phyloP scores from a whole-genome alignment of 2,888 invertebrate genomes.

The Oxyscelio sp. region DNA sequence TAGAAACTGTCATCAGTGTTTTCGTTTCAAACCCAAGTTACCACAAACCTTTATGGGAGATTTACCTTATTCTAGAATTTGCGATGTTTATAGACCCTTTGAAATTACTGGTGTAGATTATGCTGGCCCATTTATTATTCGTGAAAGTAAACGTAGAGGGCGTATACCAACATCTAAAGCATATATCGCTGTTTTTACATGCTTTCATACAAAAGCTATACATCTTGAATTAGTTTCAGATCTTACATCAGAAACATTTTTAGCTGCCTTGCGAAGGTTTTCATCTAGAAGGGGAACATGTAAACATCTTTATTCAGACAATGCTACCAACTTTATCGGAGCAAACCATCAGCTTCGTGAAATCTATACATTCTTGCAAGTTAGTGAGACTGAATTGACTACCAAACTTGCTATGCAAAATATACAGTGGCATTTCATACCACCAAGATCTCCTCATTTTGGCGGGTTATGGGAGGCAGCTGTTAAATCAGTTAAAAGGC shows the following conservation, averaged over 20 bases:
- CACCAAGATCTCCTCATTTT: constrained; percentile 73
- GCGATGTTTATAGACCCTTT: constrained; percentile 33
- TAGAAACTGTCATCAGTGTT: constrained; percentile 46
- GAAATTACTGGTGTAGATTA: constrained; percentile 17
- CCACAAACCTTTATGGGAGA: constrained; percentile 49
- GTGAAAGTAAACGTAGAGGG: constrained; percentile 50
- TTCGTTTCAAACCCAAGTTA: constrained; percentile 35
- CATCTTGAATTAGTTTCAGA: constrained; percentile 35
- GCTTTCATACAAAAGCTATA: no score
- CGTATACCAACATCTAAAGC: constrained; percentile 31
- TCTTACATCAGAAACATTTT: constrained; percentile 9
- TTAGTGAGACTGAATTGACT: neutral
- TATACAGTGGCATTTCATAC: constrained; percentile 61
- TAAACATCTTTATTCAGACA: constrained; percentile 28
- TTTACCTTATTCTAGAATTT: constrained; percentile 28
- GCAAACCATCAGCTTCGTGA: constrained; percentile 11
- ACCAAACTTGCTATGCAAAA: constrained; percentile 2
- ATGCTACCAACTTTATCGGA: constrained; percentile 36
- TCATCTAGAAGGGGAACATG: constrained; percentile 26
- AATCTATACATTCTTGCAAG: neutral
- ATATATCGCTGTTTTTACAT: constrained; percentile 63
- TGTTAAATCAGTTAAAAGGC: constrained; percentile 70
- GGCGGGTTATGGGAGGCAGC: constrained; percentile 76
- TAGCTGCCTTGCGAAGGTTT: constrained; percentile 26
- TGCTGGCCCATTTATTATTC: constrained; percentile 73